A percentile compares a stretch with the other conserved stretches of the same genome.
Conservation (phyloP, 2,888 invertebrate species). For the Drosophila colorata region DNA sequence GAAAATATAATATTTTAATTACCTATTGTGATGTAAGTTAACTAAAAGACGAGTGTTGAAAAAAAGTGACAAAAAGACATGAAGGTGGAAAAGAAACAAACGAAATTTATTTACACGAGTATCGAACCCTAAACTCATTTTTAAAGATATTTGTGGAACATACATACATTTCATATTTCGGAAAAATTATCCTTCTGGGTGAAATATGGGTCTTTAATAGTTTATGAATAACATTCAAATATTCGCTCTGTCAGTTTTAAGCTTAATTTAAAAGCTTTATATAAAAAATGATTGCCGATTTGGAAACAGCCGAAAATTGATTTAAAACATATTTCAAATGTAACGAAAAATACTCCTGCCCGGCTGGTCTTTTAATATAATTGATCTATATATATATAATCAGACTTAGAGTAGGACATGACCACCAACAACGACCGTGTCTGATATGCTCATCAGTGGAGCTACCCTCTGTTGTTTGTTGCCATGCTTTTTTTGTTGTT, state of each 20-base stretch:
- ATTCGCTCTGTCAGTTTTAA: neutral
- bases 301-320: too few species aligned
- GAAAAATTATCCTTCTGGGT: too few species aligned
- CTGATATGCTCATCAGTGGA: constrained; percentile 23
- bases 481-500: constrained; percentile 13
- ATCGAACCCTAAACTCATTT: too few species aligned
- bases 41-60: too few species aligned
- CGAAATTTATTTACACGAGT: too few species aligned
- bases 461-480: constrained; percentile 1
- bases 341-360: too few species aligned
- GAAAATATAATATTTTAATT: neutral
- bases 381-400: constrained; percentile 3
- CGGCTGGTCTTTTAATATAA: neutral
- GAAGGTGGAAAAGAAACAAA: too few species aligned
- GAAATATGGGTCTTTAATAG: neutral
- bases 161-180: too few species aligned
- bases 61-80: too few species aligned
- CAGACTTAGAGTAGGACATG: neutral
- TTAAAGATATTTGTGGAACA: too few species aligned
- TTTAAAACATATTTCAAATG: too few species aligned
- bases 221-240: neutral
- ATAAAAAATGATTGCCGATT: neutral
- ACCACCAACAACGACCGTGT: constrained; percentile 1
- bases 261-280: neutral
- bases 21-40: neutral